Percentiles rank a stretch among this genome's conserved stretches.
Evolutionary conservation across 2,797 vertebrate genomes (phyloP).

Genomic region (Mionectes olivaceus): DNA sequence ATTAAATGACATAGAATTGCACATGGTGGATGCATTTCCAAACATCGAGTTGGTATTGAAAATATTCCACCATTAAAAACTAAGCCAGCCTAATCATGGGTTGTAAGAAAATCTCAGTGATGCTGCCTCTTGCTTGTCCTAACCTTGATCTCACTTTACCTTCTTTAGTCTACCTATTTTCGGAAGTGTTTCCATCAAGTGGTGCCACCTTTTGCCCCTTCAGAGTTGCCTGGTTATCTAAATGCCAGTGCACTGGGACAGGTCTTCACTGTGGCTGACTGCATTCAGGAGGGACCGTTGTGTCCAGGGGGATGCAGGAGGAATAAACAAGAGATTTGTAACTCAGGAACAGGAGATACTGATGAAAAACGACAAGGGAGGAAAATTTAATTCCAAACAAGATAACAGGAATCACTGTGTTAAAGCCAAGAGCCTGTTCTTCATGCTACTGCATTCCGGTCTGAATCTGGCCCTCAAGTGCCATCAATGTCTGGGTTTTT

Average conservation of each 20-base stretch:
- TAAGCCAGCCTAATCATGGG: not conserved
- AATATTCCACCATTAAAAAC: not conserved
- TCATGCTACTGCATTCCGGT: not conserved
- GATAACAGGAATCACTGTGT: not conserved
- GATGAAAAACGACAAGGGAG: not conserved
- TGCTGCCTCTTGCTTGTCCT: not conserved
- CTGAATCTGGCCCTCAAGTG: not conserved
- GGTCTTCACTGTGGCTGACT: not conserved
- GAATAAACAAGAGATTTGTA: not conserved
- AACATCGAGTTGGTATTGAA: not conserved
- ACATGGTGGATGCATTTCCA: not conserved
- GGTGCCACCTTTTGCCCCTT: not conserved
- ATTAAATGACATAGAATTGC: not conserved
- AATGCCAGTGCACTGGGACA: accelerated
- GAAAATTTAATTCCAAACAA: not conserved
- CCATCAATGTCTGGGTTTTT: not conserved
- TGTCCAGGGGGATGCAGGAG: not conserved
- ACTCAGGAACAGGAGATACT: not conserved
- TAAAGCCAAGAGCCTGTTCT: not conserved
- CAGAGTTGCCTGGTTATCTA: not conserved
- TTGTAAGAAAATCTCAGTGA: not conserved
- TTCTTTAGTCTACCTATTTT: not conserved
- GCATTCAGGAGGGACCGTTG: not conserved
- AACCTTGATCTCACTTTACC: not conserved
- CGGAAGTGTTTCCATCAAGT: not conserved